Evolutionary conservation across 1,140 invertebrate genomes (phyloP).

Genomic region (Notospermus geniculatus): DNA sequence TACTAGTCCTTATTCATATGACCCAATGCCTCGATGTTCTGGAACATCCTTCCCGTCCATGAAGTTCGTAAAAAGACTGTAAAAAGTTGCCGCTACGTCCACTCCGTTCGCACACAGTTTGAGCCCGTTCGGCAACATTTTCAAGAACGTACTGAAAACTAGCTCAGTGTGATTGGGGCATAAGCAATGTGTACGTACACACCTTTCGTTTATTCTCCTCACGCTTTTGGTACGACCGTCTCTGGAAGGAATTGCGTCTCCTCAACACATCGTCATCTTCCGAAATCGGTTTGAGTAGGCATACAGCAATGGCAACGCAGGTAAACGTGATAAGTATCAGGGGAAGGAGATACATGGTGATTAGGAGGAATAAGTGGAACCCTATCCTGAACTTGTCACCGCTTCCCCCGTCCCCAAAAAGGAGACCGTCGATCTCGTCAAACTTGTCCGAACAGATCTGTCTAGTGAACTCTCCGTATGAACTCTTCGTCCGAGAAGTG

Average conservation of each 20-base stretch:
- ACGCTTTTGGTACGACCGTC: conserved; percentile 15
- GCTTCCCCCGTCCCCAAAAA: conserved; percentile 26
- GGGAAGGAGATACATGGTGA: conserved; percentile 56
- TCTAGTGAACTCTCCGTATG: conserved; percentile 47
- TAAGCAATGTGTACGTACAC: too few species aligned
- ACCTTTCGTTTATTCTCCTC: conserved; percentile 49
- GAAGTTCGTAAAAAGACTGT: too few species aligned
- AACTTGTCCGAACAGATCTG: conserved; percentile 54
- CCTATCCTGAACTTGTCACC: conserved; percentile 43
- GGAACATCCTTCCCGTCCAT: too few species aligned
- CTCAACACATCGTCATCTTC: conserved; percentile 3
- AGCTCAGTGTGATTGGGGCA: too few species aligned
- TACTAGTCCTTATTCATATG: too few species aligned
- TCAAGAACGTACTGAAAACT: too few species aligned
- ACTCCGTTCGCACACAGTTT: too few species aligned
- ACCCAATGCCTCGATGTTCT: too few species aligned
- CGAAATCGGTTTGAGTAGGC: conserved; percentile 43
- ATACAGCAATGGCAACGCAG: conserved; percentile 54
- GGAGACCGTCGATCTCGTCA: conserved; percentile 39
- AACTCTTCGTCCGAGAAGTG: conserved; percentile 41
- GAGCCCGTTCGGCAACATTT: too few species aligned
- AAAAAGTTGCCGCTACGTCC: too few species aligned
- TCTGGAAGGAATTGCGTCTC: conserved; percentile 8
- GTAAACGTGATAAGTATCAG: conserved; percentile 55
- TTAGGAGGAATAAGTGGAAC: conserved; percentile 57